phyloP scores from a whole-genome alignment of 2,888 invertebrate species.

The Eulithis testata region DNA sequence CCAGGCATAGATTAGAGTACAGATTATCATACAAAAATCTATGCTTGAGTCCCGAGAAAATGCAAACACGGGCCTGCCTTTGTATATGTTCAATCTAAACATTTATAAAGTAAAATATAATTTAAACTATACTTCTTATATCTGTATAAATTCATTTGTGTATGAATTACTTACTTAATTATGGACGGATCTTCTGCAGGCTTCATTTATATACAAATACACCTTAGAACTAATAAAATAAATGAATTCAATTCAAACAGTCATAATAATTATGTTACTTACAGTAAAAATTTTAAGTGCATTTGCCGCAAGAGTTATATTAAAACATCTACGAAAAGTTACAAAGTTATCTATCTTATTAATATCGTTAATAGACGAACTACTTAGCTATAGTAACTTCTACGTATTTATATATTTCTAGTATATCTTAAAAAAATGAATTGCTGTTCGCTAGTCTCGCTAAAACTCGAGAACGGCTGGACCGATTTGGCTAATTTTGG shows the following conservation, averaged over 20 bases:
- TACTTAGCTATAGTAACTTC: too few species aligned
- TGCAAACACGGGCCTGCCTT: neutral
- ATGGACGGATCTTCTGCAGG: slow-evolving; percentile 78
- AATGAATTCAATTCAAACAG: slow-evolving; percentile 15
- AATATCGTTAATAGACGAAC: too few species aligned
- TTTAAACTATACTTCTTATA: neutral
- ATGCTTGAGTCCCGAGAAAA: too few species aligned
- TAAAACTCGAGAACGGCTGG: too few species aligned
- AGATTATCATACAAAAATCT: too few species aligned
- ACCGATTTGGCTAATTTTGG: too few species aligned
- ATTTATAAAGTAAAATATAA: slow-evolving; percentile 13
- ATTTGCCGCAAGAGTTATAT: slow-evolving; percentile 48
- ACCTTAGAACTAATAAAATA: slow-evolving; percentile 28
- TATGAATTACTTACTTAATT: slow-evolving; percentile 43
- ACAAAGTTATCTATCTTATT: neutral
- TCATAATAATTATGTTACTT: neutral
- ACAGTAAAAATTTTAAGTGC: slow-evolving; percentile 48
- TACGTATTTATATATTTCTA: too few species aligned
- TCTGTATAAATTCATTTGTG: slow-evolving; percentile 21
- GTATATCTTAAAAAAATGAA: too few species aligned
- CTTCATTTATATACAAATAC: slow-evolving; percentile 54
- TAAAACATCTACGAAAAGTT: neutral
- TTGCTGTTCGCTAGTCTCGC: too few species aligned
- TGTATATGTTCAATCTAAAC: neutral
- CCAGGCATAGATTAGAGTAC: too few species aligned